These are phyloP conservation scores for Pygoscelis adeliae DNA, from an alignment of 2,113 vertebrate species.

Conservation along the genomic window DNA sequence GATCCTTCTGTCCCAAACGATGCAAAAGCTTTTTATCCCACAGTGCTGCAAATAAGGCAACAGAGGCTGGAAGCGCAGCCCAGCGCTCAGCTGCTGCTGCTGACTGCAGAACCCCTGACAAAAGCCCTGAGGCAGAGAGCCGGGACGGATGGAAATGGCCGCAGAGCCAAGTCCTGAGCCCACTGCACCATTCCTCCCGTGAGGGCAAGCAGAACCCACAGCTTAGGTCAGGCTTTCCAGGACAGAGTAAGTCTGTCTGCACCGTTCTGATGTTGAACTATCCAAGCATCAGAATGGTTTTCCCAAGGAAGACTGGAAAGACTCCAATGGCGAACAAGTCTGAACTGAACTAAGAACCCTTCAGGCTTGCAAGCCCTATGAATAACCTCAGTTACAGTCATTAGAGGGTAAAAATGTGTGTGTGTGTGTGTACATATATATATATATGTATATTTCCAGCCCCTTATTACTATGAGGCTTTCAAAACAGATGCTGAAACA, in stretches of 20 bases:
- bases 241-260: not conserved
- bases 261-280: not conserved
- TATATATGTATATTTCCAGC: not conserved
- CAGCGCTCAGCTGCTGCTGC: not conserved
- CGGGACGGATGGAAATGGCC: rapidly evolving
- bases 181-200: rapidly evolving
- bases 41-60: not conserved
- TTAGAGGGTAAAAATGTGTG: not conserved
- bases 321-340: not conserved
- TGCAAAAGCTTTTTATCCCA: not conserved
- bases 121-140: not conserved
- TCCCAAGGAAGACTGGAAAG: not conserved
- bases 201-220: not conserved
- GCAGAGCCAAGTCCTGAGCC: not conserved
- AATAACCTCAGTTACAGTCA: not conserved
- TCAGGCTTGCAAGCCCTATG: not conserved
- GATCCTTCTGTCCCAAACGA: rapidly evolving
- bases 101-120: rapidly evolving
- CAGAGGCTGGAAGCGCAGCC: not conserved
- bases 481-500: not conserved
- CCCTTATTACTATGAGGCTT: not conserved
- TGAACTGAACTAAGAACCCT: not conserved
- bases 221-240: not conserved
- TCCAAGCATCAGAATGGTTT: not conserved
- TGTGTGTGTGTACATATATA: not conserved